These are phyloP conservation scores for Chaitophorus viminalis DNA, from an alignment of 2,888 invertebrate species.

Conservation along the genomic window DNA sequence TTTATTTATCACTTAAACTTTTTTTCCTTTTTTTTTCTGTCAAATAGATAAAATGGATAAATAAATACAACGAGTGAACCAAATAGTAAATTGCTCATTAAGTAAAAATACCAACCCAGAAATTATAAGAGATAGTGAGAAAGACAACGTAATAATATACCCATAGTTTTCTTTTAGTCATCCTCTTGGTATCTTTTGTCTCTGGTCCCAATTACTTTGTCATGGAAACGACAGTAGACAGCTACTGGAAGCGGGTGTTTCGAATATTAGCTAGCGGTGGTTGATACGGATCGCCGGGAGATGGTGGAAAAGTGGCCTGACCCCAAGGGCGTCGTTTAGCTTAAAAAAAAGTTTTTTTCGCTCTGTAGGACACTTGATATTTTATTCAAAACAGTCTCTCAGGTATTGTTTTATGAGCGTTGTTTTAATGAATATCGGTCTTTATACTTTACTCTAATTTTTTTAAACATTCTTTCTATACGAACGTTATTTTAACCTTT, in stretches of 20 bases:
- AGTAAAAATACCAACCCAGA: background rate
- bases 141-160: constrained; percentile 30
- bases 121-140: background rate
- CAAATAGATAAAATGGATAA: too few relatives aligned
- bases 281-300: constrained; percentile 35
- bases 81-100: constrained; percentile 11
- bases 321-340: constrained; percentile 58
- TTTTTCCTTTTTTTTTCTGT: background rate
- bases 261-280: constrained; percentile 49
- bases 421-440: constrained; percentile 61
- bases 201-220: constrained; percentile 52
- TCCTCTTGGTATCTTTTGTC: constrained; percentile 37
- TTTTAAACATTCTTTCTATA: constrained; percentile 42
- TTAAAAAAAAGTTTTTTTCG: constrained; percentile 30
- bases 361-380: constrained; percentile 61
- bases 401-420: constrained; percentile 60
- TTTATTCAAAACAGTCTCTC: constrained; percentile 61
- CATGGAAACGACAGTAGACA: constrained; percentile 31
- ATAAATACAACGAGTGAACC: background rate
- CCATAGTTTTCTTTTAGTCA: constrained; percentile 32
- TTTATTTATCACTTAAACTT: background rate
- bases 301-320: constrained; percentile 43
- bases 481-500: background rate
- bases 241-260: background rate
- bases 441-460: constrained; percentile 47